Base-by-base conservation (phyloP, 2,888 invertebrate species). In the Quadriops clusia region DNA sequence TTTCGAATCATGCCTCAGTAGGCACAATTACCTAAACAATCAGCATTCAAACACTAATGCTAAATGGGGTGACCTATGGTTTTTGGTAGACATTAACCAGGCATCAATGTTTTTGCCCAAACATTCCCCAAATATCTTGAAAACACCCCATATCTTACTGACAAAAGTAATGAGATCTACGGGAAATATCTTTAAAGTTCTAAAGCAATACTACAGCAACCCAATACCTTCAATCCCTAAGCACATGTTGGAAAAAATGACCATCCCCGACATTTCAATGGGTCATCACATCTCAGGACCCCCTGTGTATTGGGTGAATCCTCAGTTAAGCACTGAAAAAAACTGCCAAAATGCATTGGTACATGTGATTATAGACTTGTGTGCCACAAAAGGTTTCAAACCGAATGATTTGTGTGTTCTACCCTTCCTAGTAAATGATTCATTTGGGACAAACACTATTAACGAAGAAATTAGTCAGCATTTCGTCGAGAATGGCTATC, bases 1-100 rank as follows among this genome's bases (percentile, higher is more conserved):
- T 21, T 7, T 11, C 10, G 28, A 31, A 2, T 17, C 14, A 2
- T 13, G 12, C n/a, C n/a, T 14, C n/a, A n/a, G 11, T n/a, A n/a
- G n/a, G n/a, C n/a, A n/a, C n/a, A n/a, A n/a, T n/a, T n/a, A 7
- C 16, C 32, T 48, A 4, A 30, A 36, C 9, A 34, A 39, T 8
- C 47, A 48, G 15, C 31, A 36, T 10, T 22, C 9, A 3, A 28
- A 28, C 15, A 18, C 17, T 12, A 34, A 34, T 9, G 33, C 39
- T 5, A 37, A 30, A 12, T 58, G 53, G 48, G 58, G 58, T 8
- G 53, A 55, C 28, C 34, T 59, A n/a, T 59, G 58, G 58, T 57
- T 54, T 40, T 43, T 58, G 34, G 55, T 57, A 1, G 58, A 59
- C 32, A 56, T 53, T 16, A 57, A 59, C 33, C 58, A 59, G 45